Evolutionary conservation across 35 echinoderm and acorn worm genomes (phyloP).

Genomic region (Chiridota heheva): DNA sequence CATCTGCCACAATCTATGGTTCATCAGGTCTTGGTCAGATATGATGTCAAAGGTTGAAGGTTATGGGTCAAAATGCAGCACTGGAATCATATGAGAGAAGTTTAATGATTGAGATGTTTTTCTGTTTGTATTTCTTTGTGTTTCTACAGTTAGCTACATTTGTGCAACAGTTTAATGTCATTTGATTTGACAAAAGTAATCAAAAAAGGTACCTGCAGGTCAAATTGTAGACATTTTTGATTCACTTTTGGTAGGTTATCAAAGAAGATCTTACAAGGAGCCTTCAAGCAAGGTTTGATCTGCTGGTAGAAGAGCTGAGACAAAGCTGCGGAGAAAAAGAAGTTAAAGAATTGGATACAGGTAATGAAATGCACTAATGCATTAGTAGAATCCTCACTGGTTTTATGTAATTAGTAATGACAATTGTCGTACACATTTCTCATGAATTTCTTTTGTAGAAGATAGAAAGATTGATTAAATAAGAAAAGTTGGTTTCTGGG

Average conservation of each 20-base stretch:
- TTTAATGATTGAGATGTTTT: too few species aligned
- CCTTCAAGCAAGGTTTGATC: slow-evolving; percentile 72
- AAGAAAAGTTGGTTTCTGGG: background rate
- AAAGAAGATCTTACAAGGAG: slow-evolving; percentile 80
- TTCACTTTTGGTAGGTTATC: slow-evolving; percentile 46
- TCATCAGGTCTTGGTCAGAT: too few species aligned
- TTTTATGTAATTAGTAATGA: background rate
- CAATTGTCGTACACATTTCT: background rate
- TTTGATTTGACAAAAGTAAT: too few species aligned
- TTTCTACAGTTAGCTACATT: too few species aligned
- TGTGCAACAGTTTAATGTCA: too few species aligned
- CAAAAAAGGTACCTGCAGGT: too few species aligned
- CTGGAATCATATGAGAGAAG: too few species aligned
- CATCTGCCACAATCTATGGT: too few species aligned
- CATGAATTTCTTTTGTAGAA: background rate
- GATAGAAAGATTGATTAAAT: background rate
- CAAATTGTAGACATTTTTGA: too few species aligned
- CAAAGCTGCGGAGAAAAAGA: slow-evolving; percentile 68
- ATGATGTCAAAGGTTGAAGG: too few species aligned
- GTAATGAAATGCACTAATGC: background rate
- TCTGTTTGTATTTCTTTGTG: too few species aligned
- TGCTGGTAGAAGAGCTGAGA: slow-evolving; percentile 68
- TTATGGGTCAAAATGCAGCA: too few species aligned
- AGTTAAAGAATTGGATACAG: slow-evolving; percentile 63
- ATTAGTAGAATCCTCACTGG: background rate